Base-by-base conservation (phyloP, 2,888 invertebrate species). In the Hirtodrosophila alboralis region DNA sequence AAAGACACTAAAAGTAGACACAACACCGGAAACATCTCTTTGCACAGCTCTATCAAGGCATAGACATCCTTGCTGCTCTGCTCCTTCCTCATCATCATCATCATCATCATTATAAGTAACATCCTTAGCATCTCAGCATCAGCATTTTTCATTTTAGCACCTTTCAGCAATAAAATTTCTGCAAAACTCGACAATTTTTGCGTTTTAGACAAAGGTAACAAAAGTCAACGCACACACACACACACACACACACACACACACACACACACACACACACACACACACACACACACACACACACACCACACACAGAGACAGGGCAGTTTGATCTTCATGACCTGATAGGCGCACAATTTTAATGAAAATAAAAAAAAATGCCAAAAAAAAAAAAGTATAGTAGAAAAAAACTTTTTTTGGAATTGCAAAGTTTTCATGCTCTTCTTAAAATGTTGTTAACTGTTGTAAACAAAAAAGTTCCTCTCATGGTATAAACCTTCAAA, bases 111-210 rank as follows among this genome's bases (percentile, higher is more conserved):
- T 18, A 61, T 34, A 47, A 51, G 41, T 43, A 21, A 18, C 40
- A 43, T 16, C 31, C 38, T 27, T 23, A 27, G 26, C 48, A 31
- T 33, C 63, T 38, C 65, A 60, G 52, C 79, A 79, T 80, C 79
- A 85, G 79, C 86, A 80, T 80, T 86, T 80, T 80, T 84, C 81
- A 70, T 80, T 80, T 80, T 85, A 80, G 79, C 79, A 80, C 79
- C 79, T 80, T 80, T 80, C 79, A 80, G 79, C 79, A 80, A 80
- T 80, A 80, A 80, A 80, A 80, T 85, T 80, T 79, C 56, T 85
- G 79, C 79, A 73, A 58, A 84, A 84, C 80, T 80, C 86, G 74
- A 85, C 79, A 85, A 73, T 80, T 80, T n/a, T 78, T 78, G 66
- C 67, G 72, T 75, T 78, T 64, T 78, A 79, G 79, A 85, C 86